Conservation (phyloP, 2,888 invertebrate genomes). For the Anodontia alba region DNA sequence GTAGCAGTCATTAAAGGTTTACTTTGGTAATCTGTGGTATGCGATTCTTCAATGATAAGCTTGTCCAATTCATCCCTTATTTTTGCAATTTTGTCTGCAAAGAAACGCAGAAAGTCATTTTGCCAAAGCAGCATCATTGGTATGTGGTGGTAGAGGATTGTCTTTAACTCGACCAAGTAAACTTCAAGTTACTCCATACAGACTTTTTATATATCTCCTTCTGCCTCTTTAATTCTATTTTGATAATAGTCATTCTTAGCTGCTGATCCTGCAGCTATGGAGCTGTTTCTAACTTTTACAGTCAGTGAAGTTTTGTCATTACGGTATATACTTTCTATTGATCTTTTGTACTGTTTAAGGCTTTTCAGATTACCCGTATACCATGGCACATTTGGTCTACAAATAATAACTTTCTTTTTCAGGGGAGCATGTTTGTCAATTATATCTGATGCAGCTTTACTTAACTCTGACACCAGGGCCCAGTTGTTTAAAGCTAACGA, state of each 20-base stretch:
- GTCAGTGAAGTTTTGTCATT: constrained; percentile 29
- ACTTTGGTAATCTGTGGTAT: not conserved
- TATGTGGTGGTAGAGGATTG: constrained; percentile 29
- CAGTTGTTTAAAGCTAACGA: no score
- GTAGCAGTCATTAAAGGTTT: not conserved
- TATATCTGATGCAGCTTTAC: constrained; percentile 22
- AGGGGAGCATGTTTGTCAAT: constrained; percentile 34
- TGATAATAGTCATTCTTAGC: constrained; percentile 34
- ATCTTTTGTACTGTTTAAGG: constrained; percentile 34
- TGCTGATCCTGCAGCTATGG: constrained; percentile 26
- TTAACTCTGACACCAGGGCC: constrained; percentile 20
- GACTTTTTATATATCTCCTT: constrained; percentile 20
- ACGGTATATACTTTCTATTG: constrained; percentile 34
- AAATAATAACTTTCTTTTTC: constrained; percentile 36
- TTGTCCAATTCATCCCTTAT: constrained; percentile 34
- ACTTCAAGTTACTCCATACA: constrained; percentile 21
- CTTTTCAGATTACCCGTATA: constrained; percentile 32
- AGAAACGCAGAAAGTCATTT: constrained; percentile 30
- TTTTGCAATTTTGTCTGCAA: constrained; percentile 30
- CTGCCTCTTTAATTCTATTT: constrained; percentile 29
- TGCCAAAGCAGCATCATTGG: constrained; percentile 24
- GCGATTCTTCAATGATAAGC: not conserved
- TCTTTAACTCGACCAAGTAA: constrained; percentile 29
- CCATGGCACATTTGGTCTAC: constrained; percentile 38
- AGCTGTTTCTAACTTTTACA: constrained; percentile 23